Evolutionary conservation across 2,113 vertebrate genomes (phyloP), one percentile per base, ranked within the genome.

Genomic region (Ovis canadensis): DNA sequence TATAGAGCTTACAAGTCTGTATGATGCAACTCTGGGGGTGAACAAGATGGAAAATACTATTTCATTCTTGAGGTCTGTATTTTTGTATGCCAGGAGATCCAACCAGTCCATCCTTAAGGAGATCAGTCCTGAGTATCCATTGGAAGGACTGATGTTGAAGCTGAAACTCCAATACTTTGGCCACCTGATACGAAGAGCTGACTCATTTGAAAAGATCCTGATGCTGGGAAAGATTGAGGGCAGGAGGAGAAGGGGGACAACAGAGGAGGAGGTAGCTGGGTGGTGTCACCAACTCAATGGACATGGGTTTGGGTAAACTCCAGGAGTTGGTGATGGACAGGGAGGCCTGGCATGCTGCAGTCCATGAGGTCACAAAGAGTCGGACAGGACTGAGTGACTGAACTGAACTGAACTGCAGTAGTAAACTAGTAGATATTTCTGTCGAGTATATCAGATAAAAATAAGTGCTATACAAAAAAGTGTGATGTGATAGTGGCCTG

Each of bases 301-400:
- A 71, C 19, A 23, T 71, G n/a, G 21, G 19, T 71, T 71, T 71
- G 67, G 17, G 9, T 71, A 71, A 71, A 71, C 64, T 36, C 17
- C 1, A 2, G 19, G 67, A 71, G 67, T 23, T 71, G 67, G 10
- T 71, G 19, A 23, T 40, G n/a, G n/a, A 71, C 19, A 71, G n/a
- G n/a, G n/a, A 71, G 19, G 9, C 64, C 67, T 40, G n/a, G 19
- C 0, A 0, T 71, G 67, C 67, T 40, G 10, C 10, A 23, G 19
- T 71, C 67, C n/a, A 40, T 23, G 67, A 36, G n/a, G 67, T 71
- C 5, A 0, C 67, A 12, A 71, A 71, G n/a, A 71, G n/a, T 71
- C 1, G 5, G 67, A 83, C 67, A 71, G 1, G 10, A 40, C 67
- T 6, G 10, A 71, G 67, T 0, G 5, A 71, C 67, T 36, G n/a